Base-by-base conservation (phyloP, 2,113 vertebrate genomes). In the Peromyscus maniculatus region DNA sequence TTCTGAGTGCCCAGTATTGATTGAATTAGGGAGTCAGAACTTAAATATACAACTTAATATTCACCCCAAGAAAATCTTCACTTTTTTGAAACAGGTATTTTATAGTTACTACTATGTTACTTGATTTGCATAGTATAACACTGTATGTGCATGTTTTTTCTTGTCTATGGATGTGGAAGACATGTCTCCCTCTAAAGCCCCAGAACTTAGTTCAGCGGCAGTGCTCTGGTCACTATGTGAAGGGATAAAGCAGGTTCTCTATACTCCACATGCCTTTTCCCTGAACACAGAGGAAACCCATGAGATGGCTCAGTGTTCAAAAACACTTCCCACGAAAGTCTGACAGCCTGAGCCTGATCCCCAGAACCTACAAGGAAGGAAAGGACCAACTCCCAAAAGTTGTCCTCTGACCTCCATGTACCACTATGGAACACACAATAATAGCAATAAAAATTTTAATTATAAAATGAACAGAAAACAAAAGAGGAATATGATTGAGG, bases 1-100 rank as follows among this genome's bases (percentile, higher is more conserved):
- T 87, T 89, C 49, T 55, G 72, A 92, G 93, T 95, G 36, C 13
- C 52, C 87, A 24, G 59, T 43, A 69, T 66, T 91, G 52, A 95
- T 21, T 82, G 46, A 92, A 86, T 16, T 39, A 83, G 12, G 55
- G 17, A 94, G 59, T 83, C 26, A 91, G 71, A 96, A 92, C 69
- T 39, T 79, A 87, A 91, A 71, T 12, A 17, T 7, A 74, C 24
- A 31, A 49, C 71, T 79, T 59, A 59, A 77, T 7, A 83, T 33
- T 43, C 55, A 77, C 57, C n/a, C 77, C 22, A 71, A 75, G 33
- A 93, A 95, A 96, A 83, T 52, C 15, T 67, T 95, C 13, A 91
- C 43, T 28, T 89, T 78, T 93, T 49, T 59, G 91, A 69, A 43
- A 91, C 3, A 87, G 55, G 43, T 66, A 87, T 33, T 89, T 84